Percentiles rank a stretch among this genome's conserved stretches.
Evolutionary conservation across 2,797 vertebrate genomes (phyloP).

Genomic region (Sebastes vulpes): DNA sequence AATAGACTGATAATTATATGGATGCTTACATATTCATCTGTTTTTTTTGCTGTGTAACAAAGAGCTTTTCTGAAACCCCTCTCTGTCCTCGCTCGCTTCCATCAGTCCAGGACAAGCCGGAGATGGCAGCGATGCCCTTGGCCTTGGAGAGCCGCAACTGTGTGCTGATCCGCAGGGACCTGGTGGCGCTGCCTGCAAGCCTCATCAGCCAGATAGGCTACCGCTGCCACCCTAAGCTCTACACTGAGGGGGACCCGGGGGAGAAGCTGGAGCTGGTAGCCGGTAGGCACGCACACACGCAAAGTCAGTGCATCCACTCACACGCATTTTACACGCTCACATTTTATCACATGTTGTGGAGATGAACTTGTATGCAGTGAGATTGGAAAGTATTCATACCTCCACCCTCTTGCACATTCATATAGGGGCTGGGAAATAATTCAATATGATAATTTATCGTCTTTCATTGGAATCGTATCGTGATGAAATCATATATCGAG

Average conservation of each 20-base stretch:
- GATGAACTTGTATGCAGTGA: not conserved
- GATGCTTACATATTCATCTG: not conserved
- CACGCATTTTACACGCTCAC: not conserved
- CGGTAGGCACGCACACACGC: conserved; percentile 82
- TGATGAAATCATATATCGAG: too few species aligned
- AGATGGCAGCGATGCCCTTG: conserved; percentile 89
- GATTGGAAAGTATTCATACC: not conserved
- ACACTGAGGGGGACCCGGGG: conserved; percentile 97
- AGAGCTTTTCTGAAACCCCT: conserved; percentile 1
- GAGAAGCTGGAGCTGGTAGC: conserved; percentile 98
- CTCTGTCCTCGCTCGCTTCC: conserved; percentile 8
- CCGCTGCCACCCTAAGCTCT: conserved; percentile 98
- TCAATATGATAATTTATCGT: too few species aligned
- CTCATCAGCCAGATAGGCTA: conserved; percentile 99
- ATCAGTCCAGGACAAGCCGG: conserved; percentile 91
- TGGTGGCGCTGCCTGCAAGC: conserved; percentile 96
- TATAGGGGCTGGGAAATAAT: too few species aligned
- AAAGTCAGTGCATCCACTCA: not conserved
- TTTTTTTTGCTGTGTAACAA: conserved; percentile 3
- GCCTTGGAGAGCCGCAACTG: conserved; percentile 94
- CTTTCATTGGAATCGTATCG: too few species aligned
- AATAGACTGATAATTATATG: not conserved
- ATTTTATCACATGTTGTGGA: conserved; percentile 3
- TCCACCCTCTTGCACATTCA: not conserved
- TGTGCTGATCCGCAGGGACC: conserved; percentile 95